Conservation (phyloP, 1,140 invertebrate species). For the Drosophila rhopaloa region DNA sequence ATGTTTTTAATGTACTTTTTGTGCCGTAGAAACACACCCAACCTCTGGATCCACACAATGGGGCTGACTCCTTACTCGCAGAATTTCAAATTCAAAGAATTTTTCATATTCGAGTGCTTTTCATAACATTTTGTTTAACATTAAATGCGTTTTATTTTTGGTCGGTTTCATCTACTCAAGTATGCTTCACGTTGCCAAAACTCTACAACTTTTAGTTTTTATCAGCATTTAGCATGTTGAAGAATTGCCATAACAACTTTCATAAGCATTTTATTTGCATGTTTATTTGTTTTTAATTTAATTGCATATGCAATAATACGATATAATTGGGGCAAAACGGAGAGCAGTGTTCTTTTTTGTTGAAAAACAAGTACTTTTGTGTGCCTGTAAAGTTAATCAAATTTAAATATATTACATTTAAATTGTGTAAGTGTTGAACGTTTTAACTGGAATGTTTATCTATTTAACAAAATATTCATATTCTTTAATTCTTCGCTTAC, state of each 20-base stretch:
- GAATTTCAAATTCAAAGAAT: constrained; percentile 25
- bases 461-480: too few relatives aligned
- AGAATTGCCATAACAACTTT: neutral
- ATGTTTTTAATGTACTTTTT: constrained; percentile 42
- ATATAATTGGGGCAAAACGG: neutral
- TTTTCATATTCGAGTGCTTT: constrained; percentile 16
- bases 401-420: too few relatives aligned
- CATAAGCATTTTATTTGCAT: neutral
- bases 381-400: too few relatives aligned
- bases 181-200: constrained; percentile 4
- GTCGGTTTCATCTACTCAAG: neutral
- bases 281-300: neutral
- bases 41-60: constrained; percentile 19
- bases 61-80: constrained; percentile 7
- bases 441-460: too few relatives aligned
- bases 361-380: too few relatives aligned
- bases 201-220: neutral
- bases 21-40: constrained; percentile 6
- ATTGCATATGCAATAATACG: neutral
- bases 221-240: neutral
- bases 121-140: constrained; percentile 9
- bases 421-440: too few relatives aligned
- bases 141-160: constrained; percentile 9
- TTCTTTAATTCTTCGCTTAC: too few relatives aligned
- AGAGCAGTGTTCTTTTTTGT: neutral